These are phyloP conservation scores for Drosophila kikkawai DNA, from an alignment of 1,140 invertebrate genomes.

Conservation along the genomic window DNA sequence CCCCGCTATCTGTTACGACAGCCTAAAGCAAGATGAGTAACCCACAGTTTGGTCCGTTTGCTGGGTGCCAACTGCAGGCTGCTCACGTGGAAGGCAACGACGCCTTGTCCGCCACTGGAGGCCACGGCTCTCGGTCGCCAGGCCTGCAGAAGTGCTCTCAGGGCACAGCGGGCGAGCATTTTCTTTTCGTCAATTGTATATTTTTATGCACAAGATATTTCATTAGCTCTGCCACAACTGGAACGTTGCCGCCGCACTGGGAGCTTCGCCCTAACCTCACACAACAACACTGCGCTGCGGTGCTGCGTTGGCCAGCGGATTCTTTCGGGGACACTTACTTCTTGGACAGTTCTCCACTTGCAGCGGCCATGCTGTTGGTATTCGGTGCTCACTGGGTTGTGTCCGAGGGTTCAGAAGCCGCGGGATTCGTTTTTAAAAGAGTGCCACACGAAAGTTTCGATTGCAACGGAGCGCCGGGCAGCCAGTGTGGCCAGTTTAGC, in stretches of 20 bases:
- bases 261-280: slow-evolving; percentile 72
- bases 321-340: slow-evolving; percentile 65
- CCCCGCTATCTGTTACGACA: slow-evolving; percentile 9
- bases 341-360: slow-evolving; percentile 80
- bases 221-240: slow-evolving; percentile 11
- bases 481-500: neutral
- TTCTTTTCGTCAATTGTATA: neutral
- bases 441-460: slow-evolving; percentile 37
- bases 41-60: slow-evolving; percentile 79
- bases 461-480: slow-evolving; percentile 17
- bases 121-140: neutral
- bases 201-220: slow-evolving; percentile 5
- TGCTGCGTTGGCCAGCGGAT: slow-evolving; percentile 2
- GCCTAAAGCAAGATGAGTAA: slow-evolving; percentile 16
- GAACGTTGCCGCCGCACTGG: slow-evolving; percentile 18
- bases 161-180: slow-evolving; percentile 42
- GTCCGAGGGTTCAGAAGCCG: slow-evolving; percentile 1
- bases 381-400: slow-evolving; percentile 16
- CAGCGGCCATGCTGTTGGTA: slow-evolving; percentile 64
- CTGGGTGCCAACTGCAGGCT: slow-evolving; percentile 56
- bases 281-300: neutral
- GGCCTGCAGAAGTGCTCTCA: slow-evolving; percentile 26
- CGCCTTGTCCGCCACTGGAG: neutral
- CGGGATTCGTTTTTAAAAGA: no score
- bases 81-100: slow-evolving; percentile 52